Evolutionary conservation across 2,888 invertebrate genomes (phyloP), one percentile per base, ranked within the genome.

Genomic region (Drosophila bunnanda): DNA sequence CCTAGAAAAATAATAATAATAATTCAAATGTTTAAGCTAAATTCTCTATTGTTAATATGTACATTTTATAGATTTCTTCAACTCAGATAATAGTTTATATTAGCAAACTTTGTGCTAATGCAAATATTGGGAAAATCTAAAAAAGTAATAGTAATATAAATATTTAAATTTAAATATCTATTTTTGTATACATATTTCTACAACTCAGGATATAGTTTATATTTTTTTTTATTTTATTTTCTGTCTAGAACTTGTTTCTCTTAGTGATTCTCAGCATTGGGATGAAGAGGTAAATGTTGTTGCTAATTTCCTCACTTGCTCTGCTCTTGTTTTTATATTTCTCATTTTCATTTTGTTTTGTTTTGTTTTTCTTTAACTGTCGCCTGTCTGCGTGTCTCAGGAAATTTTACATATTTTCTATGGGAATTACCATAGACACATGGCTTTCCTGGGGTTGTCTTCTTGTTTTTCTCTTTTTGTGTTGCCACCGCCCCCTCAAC

Each of bases 351-450:
- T 4, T 12, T 46, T 25, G 70, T 72, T 65, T 55, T 43, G 34
- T 50, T 48, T 44, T 53, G 41, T 70, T 72, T 67, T 57, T 61
- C 60, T 68, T 53, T 41, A 54, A 61, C 74, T 53, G 38, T 73
- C 55, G 30, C 48, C 54, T 53, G 39, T 60, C 44, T 61, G 61
- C 48, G n/a, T 59, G 64, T 62, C 62, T 70, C 22, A 7, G 62
- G 69, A 73, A 74, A 78, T 86, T 88, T 88, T 89, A 83, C 84
- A 83, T 89, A 89, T 87, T 87, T 87, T 84, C 82, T 77, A 87
- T 83, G 83, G 70, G 80, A 83, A 83, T 83, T 83, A 87, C 81
- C 84, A 87, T 89, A 83, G 89, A 88, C 88, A 85, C 77, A 73
- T 75, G 75, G 73, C 54, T 39, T 20, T 38, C n/a, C 25, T 25